Conservation (phyloP, 2,797 vertebrate genomes). For the Apogon hyalosoma region DNA sequence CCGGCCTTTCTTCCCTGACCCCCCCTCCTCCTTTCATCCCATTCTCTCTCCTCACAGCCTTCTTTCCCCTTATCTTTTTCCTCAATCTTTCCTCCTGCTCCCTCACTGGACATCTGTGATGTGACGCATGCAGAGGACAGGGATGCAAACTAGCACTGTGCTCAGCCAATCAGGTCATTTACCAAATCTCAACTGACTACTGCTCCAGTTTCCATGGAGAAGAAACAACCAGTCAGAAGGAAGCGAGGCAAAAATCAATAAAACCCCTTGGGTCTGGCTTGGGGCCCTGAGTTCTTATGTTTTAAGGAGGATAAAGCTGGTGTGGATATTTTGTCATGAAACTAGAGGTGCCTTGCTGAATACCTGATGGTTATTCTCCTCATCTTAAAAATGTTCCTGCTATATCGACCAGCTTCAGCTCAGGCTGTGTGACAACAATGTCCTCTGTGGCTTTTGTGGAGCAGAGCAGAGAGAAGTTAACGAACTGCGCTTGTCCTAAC, state of each 20-base stretch:
- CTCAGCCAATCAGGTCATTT: constrained; percentile 65
- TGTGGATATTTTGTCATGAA: constrained; percentile 16
- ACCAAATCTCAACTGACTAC: constrained; percentile 70
- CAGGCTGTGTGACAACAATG: constrained; percentile 31
- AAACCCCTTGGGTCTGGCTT: constrained; percentile 34
- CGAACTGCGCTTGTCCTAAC: constrained; percentile 42
- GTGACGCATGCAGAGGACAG: constrained; percentile 52
- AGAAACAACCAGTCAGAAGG: constrained; percentile 41
- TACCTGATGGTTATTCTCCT: not conserved
- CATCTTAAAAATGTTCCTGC: not conserved
- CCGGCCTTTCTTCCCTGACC: not conserved
- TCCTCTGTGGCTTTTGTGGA: constrained; percentile 42
- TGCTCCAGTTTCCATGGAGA: constrained; percentile 78
- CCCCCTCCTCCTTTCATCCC: not conserved
- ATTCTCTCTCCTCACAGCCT: not conserved
- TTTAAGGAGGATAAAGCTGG: constrained; percentile 27
- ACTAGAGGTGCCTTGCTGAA: not conserved
- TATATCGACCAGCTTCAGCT: constrained; percentile 12
- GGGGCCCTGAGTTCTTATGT: constrained; percentile 27
- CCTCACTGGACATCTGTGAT: constrained; percentile 42
- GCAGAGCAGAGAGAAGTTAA: constrained; percentile 21
- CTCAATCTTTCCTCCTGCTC: not conserved
- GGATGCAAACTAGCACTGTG: constrained; percentile 39
- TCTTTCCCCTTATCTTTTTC: not conserved
- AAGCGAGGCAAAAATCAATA: constrained; percentile 53